Evolutionary conservation across 2,888 invertebrate genomes (phyloP), one percentile per base, ranked within the genome.

Genomic region (Thymelicus sylvestris): DNA sequence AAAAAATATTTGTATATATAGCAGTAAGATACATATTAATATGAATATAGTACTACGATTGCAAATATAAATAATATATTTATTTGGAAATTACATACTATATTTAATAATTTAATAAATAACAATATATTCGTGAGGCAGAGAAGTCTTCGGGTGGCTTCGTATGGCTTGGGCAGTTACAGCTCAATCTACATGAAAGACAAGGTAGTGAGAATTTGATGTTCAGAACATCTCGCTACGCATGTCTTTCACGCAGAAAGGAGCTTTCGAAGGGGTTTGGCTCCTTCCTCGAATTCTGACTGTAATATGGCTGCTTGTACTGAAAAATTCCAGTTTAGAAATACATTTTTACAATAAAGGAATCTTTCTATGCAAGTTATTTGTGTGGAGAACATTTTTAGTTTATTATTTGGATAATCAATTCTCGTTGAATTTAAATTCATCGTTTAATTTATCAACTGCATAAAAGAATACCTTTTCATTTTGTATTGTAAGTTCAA

Each of bases 171-270:
- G 50, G 31, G 85, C 61, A 81, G 73, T 74, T 41, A 61, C 74
- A 86, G 93, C 94, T 91, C 91, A 86, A 94, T 94, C 96, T 95
- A 85, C 97, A 97, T 97, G 98, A 98, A 98, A 98, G 98, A 98
- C 98, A 98, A 97, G 97, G 97, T 98, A 98, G 98, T 97, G 98
- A 98, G 98, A 94, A 92, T 88, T 89, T 86, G 89, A 88, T 89
- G 93, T 91, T 90, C 94, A 94, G 82, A 89, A 93, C 98, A 98
- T 98, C 98, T 98, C 98, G 97, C 98, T 98, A 98, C 98, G 97
- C 97, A 97, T 97, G 98, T 98, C 98, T 98, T 98, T 98, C 98
- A 98, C 91, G 94, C 88, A 94, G 96, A 91, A 95, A 92, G 90
- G 90, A 90, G 92, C 92, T 83, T 62, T 67, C 15, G 31, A 15